These are phyloP conservation scores for Strix aluco DNA, from an alignment of 2,113 vertebrate genomes.

Conservation along the genomic window DNA sequence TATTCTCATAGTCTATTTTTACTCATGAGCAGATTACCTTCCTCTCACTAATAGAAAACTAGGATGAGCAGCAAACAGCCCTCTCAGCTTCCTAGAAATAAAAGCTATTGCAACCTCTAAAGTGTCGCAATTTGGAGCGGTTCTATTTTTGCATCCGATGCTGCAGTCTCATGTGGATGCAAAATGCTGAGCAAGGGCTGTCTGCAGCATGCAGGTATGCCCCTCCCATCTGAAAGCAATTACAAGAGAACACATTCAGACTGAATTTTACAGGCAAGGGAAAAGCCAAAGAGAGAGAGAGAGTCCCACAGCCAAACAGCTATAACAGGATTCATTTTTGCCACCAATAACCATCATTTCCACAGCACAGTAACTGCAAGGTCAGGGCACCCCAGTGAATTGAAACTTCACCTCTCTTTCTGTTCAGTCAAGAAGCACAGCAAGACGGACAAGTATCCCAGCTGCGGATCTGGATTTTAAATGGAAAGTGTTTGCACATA, in stretches of 20 bases:
- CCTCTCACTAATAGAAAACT: background rate
- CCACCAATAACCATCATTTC: background rate
- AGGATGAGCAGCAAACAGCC: background rate
- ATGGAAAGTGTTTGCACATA: background rate
- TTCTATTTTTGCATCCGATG: background rate
- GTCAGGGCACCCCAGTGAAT: background rate
- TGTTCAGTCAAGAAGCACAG: background rate
- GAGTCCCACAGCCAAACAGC: background rate
- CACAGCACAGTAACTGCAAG: background rate
- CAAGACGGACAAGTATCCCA: rapidly evolving
- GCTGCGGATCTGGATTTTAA: background rate
- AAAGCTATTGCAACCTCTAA: background rate
- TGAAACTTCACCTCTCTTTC: background rate
- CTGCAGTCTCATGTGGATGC: conserved; percentile 34
- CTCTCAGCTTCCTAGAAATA: background rate
- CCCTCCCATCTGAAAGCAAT: background rate
- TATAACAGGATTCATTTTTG: background rate
- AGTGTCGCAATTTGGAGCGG: background rate
- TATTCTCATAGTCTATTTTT: background rate
- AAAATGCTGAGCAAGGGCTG: conserved; percentile 20
- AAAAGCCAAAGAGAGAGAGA: background rate
- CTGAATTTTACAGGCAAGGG: background rate
- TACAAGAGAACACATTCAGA: background rate
- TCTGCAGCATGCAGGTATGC: background rate
- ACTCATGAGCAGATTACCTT: background rate